These are phyloP conservation scores for Taphrorychus bicolor DNA, from an alignment of 2,888 invertebrate species.

Conservation along the genomic window DNA sequence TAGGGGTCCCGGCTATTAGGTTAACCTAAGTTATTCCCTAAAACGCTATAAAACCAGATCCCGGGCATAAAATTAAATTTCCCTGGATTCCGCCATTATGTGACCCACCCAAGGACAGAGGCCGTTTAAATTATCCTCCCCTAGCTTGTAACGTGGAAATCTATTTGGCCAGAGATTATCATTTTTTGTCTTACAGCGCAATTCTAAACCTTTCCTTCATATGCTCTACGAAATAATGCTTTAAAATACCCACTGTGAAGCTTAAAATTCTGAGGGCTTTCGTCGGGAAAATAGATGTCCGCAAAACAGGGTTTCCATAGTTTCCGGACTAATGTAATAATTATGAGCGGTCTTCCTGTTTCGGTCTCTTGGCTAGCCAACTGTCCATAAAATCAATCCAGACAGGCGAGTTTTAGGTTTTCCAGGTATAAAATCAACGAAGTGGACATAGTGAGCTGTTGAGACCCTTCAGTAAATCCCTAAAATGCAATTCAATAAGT, in stretches of 20 bases:
- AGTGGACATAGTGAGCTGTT: not conserved
- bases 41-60: constrained; percentile 19
- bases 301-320: not conserved
- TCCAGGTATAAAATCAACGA: constrained; percentile 33
- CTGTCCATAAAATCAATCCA: constrained; percentile 27
- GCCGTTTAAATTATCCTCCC: constrained; percentile 17
- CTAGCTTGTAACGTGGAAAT: not conserved
- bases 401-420: constrained; percentile 16
- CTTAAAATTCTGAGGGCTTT: not conserved
- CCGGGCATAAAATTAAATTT: constrained; percentile 27
- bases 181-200: no score
- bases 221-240: no score
- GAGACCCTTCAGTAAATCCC: constrained; percentile 16
- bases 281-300: not conserved
- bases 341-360: constrained; percentile 29
- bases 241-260: no score
- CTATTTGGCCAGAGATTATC: no score
- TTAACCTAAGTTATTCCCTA: constrained; percentile 22
- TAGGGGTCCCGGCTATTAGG: not conserved
- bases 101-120: constrained; percentile 5
- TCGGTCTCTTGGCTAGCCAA: constrained; percentile 25
- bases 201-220: no score
- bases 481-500: constrained; percentile 27
- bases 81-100: constrained; percentile 17
- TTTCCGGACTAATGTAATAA: constrained; percentile 27